Base-by-base conservation (phyloP, 2,797 vertebrate species). In the Diplodus puntazzo region DNA sequence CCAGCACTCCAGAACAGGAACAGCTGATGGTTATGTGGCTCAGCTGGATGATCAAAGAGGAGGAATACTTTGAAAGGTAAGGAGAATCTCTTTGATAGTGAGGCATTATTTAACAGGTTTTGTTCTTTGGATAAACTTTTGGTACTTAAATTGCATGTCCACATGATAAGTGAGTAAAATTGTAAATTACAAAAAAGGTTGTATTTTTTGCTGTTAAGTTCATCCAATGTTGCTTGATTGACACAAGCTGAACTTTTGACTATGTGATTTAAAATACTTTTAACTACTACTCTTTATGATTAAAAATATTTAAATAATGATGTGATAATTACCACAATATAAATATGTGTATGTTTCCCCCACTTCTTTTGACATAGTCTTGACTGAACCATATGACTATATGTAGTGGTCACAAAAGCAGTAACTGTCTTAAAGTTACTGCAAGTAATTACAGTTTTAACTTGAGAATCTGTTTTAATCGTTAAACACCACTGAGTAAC, bases 1-100 rank as follows among this genome's bases (percentile, higher is more conserved):
- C 1, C 78, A 99, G 98, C 88, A 99, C 98, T 13, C 97, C 98
- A 0, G 98, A 99, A 73, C 98, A 99, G 89, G 98, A 99, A 77
- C 98, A 99, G 43, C 94, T 99, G 70, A 99, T 99, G 97, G 97
- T 99, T 45, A 97, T 98, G 93, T 99, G 98, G 98, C 96, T 99
- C 43, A 99, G 97, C 49, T 99, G 98, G 98, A 99, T 99, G 98
- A 99, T 99, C 93, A 99, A 99, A 91, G 98, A 99, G 83, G 98
- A 99, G 88, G 98, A 98, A 71, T 99, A 99, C 92, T 99, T 99
- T 92, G 98, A 99, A 88, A 99, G 98, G 98, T 99, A 90, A 88
- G 87, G 16, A 48, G 6, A 63, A 60, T 69, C 2, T 54, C 6
- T 52, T 0, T 67, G 11, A 74, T 57, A 6, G 48, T 42, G 5